phyloP scores from a whole-genome alignment of 2,113 vertebrate species.

The Gymnorhina tibicen region DNA sequence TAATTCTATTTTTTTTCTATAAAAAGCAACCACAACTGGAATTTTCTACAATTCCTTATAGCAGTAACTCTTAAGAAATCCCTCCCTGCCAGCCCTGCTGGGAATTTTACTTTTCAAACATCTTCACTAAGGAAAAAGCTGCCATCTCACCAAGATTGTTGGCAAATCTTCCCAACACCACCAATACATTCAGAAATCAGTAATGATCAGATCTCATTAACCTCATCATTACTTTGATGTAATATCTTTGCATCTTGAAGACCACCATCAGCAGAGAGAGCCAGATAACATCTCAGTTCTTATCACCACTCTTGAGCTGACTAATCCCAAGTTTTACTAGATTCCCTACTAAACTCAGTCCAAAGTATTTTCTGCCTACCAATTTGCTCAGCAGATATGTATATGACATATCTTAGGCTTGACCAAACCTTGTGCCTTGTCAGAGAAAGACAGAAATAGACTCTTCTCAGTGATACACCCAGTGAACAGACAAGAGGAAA shows the following conservation, averaged over 20 bases:
- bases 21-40: accelerated
- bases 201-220: neutral
- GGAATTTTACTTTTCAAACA: neutral
- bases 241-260: neutral
- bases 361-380: neutral
- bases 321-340: neutral
- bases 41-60: neutral
- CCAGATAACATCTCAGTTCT: neutral
- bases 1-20: neutral
- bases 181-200: neutral
- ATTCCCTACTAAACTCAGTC: neutral
- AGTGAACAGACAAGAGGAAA: neutral
- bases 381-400: neutral
- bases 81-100: neutral
- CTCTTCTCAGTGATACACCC: neutral
- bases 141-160: neutral
- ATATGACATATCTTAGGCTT: neutral
- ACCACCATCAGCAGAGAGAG: neutral
- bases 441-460: neutral
- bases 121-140: neutral
- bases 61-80: neutral
- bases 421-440: neutral
- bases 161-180: neutral
- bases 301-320: neutral
- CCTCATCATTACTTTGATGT: neutral